These are phyloP conservation scores for Aphelenchoides besseyi DNA, from an alignment of 1,140 invertebrate genomes.

Conservation along the genomic window DNA sequence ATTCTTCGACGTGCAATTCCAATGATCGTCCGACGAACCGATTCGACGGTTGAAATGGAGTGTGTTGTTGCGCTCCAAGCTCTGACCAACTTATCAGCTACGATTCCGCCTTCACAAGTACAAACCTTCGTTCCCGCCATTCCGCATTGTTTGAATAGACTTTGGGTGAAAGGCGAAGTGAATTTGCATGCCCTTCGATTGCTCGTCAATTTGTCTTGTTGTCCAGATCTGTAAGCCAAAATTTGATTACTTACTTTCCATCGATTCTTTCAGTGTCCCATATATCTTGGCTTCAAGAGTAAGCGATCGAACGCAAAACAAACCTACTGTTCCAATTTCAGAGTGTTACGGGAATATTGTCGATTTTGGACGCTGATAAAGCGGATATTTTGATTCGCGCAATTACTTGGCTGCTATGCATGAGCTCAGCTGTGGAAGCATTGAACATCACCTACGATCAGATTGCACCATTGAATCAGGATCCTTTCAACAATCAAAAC, in stretches of 20 bases:
- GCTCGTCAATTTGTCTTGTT: constrained; percentile 71
- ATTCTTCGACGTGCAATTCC: constrained; percentile 34
- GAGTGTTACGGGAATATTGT: constrained; percentile 43
- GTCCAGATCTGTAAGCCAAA: constrained; percentile 69
- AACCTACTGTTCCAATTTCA: constrained; percentile 32
- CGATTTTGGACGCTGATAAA: constrained; percentile 53
- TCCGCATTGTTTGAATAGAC: constrained; percentile 37
- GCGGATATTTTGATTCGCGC: constrained; percentile 46
- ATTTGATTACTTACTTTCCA: too few species aligned
- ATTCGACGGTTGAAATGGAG: constrained; percentile 48
- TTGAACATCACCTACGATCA: constrained; percentile 47
- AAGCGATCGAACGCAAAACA: constrained; percentile 32
- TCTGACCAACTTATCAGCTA: constrained; percentile 50
- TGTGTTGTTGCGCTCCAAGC: constrained; percentile 52
- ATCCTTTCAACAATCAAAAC: constrained; percentile 13
- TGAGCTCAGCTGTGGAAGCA: constrained; percentile 46
- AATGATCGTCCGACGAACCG: constrained; percentile 30
- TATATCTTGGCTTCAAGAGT: constrained; percentile 70
- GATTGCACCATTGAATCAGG: constrained; percentile 25
- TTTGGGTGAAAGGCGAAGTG: constrained; percentile 50
- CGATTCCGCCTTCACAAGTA: constrained; percentile 39
- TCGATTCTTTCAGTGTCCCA: too few species aligned
- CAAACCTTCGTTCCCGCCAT: constrained; percentile 43
- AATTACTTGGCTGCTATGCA: constrained; percentile 51
- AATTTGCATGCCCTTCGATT: constrained; percentile 69